Evolutionary conservation across 2,888 invertebrate genomes (phyloP).

Genomic region (Sminthurinus aureus): DNA sequence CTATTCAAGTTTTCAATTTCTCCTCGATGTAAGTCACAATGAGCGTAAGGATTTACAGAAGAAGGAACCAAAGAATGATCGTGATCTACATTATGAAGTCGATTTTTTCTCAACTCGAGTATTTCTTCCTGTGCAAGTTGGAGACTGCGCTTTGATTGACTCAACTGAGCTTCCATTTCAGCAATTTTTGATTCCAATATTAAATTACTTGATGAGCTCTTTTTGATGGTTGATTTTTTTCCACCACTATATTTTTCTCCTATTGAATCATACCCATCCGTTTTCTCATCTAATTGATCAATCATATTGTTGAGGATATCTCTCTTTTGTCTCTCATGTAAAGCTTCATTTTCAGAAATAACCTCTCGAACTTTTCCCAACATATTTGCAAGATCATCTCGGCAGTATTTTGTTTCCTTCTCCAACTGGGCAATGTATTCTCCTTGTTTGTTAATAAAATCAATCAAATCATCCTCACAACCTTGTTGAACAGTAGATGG

Average conservation of each 20-base stretch:
- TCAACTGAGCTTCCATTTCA: slow-evolving; percentile 82
- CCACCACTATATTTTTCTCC: neutral
- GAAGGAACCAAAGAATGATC: neutral
- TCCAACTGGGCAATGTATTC: slow-evolving; percentile 85
- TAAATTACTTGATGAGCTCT: slow-evolving; percentile 47
- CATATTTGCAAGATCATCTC: slow-evolving; percentile 79
- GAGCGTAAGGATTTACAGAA: slow-evolving; percentile 59
- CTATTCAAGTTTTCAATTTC: slow-evolving; percentile 76
- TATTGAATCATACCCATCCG: slow-evolving; percentile 41
- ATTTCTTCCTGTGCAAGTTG: slow-evolving; percentile 76
- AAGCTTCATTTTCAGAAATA: slow-evolving; percentile 81
- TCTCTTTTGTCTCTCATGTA: slow-evolving; percentile 74
- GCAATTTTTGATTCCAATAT: slow-evolving; percentile 85
- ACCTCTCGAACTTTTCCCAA: slow-evolving; percentile 85
- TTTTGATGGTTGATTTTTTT: slow-evolving; percentile 16
- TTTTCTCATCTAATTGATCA: slow-evolving; percentile 60
- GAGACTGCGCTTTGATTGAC: slow-evolving; percentile 78
- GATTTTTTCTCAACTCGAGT: slow-evolving; percentile 63
- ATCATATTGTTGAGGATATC: slow-evolving; percentile 58
- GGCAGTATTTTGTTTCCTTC: slow-evolving; percentile 82
- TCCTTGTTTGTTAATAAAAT: slow-evolving; percentile 84
- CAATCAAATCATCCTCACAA: slow-evolving; percentile 70
- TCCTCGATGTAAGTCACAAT: slow-evolving; percentile 72
- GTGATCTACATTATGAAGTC: neutral
- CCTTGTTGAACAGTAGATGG: slow-evolving; percentile 45